These are phyloP conservation scores for Perizoma flavofasciatum DNA, from an alignment of 2,888 invertebrate species.

Conservation along the genomic window DNA sequence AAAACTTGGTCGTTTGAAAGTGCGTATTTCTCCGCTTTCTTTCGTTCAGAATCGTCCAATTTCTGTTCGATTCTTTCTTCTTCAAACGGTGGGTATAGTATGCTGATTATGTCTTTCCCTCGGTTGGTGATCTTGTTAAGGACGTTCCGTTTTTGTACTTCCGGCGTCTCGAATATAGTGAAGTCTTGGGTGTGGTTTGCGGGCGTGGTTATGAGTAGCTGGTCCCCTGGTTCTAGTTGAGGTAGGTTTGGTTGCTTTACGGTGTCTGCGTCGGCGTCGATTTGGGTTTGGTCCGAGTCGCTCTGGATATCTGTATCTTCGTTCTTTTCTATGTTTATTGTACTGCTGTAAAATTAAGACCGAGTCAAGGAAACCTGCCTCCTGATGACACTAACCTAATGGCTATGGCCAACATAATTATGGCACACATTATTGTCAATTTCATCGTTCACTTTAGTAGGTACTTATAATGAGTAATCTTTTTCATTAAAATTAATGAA, in stretches of 20 bases:
- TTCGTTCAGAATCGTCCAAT: slow-evolving; percentile 72
- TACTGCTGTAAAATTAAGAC: slow-evolving; percentile 41
- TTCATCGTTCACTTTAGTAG: too few relatives aligned
- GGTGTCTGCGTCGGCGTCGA: slow-evolving; percentile 50
- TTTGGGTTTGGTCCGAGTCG: slow-evolving; percentile 36
- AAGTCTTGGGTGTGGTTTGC: slow-evolving; percentile 35
- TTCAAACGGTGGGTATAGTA: slow-evolving; percentile 74
- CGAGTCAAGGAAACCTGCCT: background rate
- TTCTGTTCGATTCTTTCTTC: slow-evolving; percentile 72
- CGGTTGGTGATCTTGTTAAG: slow-evolving; percentile 73
- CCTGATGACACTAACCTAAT: too few relatives aligned
- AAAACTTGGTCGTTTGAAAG: slow-evolving; percentile 70
- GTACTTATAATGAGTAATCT: too few relatives aligned
- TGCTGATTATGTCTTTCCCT: slow-evolving; percentile 76
- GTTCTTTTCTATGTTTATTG: slow-evolving; percentile 41
- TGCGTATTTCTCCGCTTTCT: slow-evolving; percentile 77
- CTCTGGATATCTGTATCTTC: slow-evolving; percentile 34
- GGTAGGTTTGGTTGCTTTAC: slow-evolving; percentile 67
- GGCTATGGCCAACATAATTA: too few relatives aligned
- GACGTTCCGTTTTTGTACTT: slow-evolving; percentile 68
- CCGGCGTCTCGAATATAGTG: slow-evolving; percentile 53
- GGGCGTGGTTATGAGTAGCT: slow-evolving; percentile 78
- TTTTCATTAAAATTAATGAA: too few relatives aligned
- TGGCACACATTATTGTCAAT: too few relatives aligned
- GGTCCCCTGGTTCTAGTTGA: slow-evolving; percentile 86